Evolutionary conservation across 2,888 invertebrate species (phyloP), one percentile per base, ranked within the genome.

Genomic region (Amphipoea lucens): DNA sequence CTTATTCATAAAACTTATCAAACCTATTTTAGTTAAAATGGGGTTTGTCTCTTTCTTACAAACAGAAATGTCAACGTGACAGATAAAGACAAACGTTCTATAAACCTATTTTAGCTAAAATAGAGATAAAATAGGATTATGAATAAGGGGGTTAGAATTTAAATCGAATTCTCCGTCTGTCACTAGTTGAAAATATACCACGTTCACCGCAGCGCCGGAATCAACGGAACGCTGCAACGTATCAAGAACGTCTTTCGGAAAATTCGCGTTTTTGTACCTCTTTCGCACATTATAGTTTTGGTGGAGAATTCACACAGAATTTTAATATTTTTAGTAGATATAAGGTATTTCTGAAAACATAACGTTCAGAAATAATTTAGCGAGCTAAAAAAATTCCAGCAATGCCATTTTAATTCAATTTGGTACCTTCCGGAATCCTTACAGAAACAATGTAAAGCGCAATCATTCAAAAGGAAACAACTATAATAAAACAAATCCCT

Each of bases 81-180:
- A 29, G 29, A 29, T 29, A 29, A 29, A 29, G 29, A 29, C 29
- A 29, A 29, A 29, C 29, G 29, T 29, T 29, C 29, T 29, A 29
- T 29, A 29, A 29, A 29, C 29, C 29, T 29, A 29, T 1, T 29
- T 29, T 29, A 29, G 29, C 29, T 29, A 29, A 29, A 29, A 29
- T 29, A 29, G 29, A 29, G 29, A 29, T 29, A 29, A 29, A 29
- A 29, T 29, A 29, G 29, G 29, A 29, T 29, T 29, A 29, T 29
- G 29, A 29, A 29, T 29, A 29, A 29, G 29, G 1, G 1, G 1
- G 1, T 29, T 71, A 36, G n/a, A 69, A 66, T 9, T 71, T 12
- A 54, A 71, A 79, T 54, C 63, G 45, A 48, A 83, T 76, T 76
- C 70, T 74, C 51, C 57, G 48, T 36, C 70, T 63, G 36, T 82